A percentile compares a stretch with the other conserved stretches of the same genome.
Evolutionary conservation across 1,140 invertebrate species (phyloP).

Genomic region (Leptopilina clavipes): DNA sequence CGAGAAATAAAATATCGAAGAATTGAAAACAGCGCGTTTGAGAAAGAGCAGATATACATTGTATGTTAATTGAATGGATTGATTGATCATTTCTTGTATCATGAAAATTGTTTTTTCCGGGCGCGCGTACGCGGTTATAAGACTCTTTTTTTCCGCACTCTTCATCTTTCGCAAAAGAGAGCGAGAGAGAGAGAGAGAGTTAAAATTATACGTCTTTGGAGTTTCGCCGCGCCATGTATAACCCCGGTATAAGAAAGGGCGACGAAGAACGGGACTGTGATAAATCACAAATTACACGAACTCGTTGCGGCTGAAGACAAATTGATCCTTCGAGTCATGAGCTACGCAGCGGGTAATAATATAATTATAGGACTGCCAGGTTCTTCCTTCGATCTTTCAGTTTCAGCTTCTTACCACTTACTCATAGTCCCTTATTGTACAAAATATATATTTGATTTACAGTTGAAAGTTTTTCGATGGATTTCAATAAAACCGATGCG

Average conservation of each 20-base stretch:
- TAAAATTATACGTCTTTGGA: slow-evolving; percentile 55
- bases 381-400: slow-evolving; percentile 61
- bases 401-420: slow-evolving; percentile 61
- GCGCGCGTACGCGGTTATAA: not conserved
- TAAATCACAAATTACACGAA: slow-evolving; percentile 70
- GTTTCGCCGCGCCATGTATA: slow-evolving; percentile 43
- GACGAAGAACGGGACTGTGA: slow-evolving; percentile 61
- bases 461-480: slow-evolving; percentile 4
- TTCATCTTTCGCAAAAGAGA: too few species aligned
- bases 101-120: slow-evolving; percentile 11
- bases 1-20: not conserved
- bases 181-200: not conserved
- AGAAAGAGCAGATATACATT: too few species aligned
- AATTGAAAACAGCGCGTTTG: not conserved
- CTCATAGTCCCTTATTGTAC: slow-evolving; percentile 39
- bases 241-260: slow-evolving; percentile 47
- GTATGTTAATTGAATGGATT: slow-evolving; percentile 8
- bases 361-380: slow-evolving; percentile 69
- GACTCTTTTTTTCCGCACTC: not conserved
- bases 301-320: slow-evolving; percentile 67
- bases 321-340: slow-evolving; percentile 67
- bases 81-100: slow-evolving; percentile 12
- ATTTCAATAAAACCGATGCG: too few species aligned
- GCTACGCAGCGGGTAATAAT: slow-evolving; percentile 69
- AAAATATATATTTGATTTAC: slow-evolving; percentile 55